A percentile compares a stretch with the other conserved stretches of the same genome.
These are phyloP conservation scores for Zoanthus solanderi DNA, from an alignment of 92 coral and sea anemone species.

Conservation along the genomic window DNA sequence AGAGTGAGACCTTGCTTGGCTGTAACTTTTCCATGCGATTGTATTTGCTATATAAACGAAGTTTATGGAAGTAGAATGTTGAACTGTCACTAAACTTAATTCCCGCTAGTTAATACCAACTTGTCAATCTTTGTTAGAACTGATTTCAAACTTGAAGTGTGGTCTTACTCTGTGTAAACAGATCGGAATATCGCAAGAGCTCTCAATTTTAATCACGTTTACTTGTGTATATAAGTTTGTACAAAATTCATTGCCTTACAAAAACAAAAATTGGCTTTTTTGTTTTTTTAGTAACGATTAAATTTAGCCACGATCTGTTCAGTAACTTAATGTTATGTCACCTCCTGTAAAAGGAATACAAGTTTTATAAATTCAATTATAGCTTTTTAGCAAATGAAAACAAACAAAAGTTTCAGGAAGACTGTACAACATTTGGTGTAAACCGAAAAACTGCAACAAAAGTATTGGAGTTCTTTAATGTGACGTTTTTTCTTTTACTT, in stretches of 20 bases:
- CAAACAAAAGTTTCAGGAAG: neutral
- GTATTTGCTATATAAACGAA: neutral
- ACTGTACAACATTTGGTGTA: neutral
- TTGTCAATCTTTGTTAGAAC: neutral
- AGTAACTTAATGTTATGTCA: neutral
- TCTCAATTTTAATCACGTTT: neutral
- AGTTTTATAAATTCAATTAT: neutral
- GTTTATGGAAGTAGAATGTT: neutral
- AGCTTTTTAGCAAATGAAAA: neutral
- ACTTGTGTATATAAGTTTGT: neutral
- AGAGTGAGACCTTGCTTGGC: too few relatives aligned
- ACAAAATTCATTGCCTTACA: neutral
- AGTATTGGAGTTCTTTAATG: neutral
- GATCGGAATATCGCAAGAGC: neutral
- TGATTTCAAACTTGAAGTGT: neutral
- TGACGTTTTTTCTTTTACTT: neutral
- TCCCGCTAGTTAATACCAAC: neutral
- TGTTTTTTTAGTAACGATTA: neutral
- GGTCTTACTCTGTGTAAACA: neutral
- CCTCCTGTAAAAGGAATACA: neutral
- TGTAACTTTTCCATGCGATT: neutral
- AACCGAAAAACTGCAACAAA: neutral
- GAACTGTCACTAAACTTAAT: neutral
- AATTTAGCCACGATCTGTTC: neutral
- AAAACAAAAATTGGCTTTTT: neutral